Evolutionary conservation across 2,888 invertebrate species (phyloP).

Genomic region (Argyra leucocephala): DNA sequence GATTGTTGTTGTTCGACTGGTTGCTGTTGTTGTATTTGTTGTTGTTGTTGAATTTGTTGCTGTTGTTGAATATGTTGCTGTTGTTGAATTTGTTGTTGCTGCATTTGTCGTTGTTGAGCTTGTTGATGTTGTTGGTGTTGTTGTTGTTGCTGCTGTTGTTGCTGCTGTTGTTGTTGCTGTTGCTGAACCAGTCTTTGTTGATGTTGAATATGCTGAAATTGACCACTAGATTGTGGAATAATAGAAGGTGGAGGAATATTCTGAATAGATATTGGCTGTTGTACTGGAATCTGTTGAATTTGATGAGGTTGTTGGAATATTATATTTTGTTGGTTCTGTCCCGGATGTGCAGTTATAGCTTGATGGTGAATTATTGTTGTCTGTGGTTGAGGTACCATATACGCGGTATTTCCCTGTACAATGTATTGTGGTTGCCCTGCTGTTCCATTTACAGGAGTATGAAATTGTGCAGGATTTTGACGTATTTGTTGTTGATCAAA

Average conservation of each 20-base stretch:
- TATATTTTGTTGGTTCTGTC: constrained; percentile 19
- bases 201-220: constrained; percentile 20
- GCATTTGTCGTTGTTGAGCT: not conserved
- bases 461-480: constrained; percentile 9
- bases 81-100: constrained; percentile 15
- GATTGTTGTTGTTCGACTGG: not conserved
- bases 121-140: constrained; percentile 14
- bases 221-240: not conserved
- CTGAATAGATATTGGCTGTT: constrained; percentile 18
- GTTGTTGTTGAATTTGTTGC: constrained; percentile 15
- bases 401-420: constrained; percentile 26
- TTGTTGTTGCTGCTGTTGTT: constrained; percentile 21
- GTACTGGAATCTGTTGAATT: constrained; percentile 23
- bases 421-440: constrained; percentile 23
- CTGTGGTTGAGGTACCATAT: constrained; percentile 25
- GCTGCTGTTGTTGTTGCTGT: constrained; percentile 18
- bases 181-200: constrained; percentile 18
- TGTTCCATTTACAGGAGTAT: not conserved
- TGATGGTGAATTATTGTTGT: constrained; percentile 22
- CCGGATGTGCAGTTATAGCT: constrained; percentile 17
- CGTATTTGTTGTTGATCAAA: constrained; percentile 8
- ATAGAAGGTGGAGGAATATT: constrained; percentile 11
- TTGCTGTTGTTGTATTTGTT: constrained; percentile 15
- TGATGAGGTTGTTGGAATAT: constrained; percentile 23
- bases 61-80: constrained; percentile 21